Evolutionary conservation across 2,888 invertebrate genomes (phyloP), one percentile per base, ranked within the genome.

Genomic region (Ormyrus pomaceus): DNA sequence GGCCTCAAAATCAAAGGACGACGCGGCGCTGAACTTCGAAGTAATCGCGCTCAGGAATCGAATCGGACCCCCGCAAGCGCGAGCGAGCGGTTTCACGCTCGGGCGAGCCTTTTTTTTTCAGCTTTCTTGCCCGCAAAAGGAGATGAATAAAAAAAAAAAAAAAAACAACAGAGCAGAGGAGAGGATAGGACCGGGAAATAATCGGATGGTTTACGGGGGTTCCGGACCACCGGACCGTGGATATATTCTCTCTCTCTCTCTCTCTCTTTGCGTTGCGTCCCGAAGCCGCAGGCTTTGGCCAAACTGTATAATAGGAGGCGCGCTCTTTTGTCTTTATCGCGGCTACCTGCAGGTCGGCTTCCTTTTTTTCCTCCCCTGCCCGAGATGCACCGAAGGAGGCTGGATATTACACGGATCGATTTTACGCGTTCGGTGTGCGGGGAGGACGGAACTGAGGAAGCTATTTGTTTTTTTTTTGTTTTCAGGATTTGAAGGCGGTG

Each of bases 41-140:
- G 53, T 55, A 53, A 62, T 53, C 48, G 13, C 8, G n/a, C 48
- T 10, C 6, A n/a, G 65, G 34, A 34, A 59, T 10, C 62, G 50
- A 13, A 50, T 34, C 70, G 74, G 73, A 80, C 80, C 76, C 80
- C 76, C 80, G 58, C 61, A 68, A 76, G 62, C n/a, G 66, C n/a
- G 50, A 46, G 62, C 61, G 70, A 34, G 34, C 48, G 77, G 71
- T 71, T 81, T 74, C 11, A 78, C 71, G 77, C 77, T 70, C 55
- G 53, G 48, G 55, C 59, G 58, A 45, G 9, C n/a, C 59, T 61
- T 51, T 9, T 61, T 48, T 51, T 64, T 45, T 55, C 62, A 4
- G n/a, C 71, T 71, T 34, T 48, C 56, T 58, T 46, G n/a, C 19
- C 34, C 59, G 59, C 59, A 10, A 8, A 34, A 19, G 34, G 34